A percentile compares a stretch with the other conserved stretches of the same genome.
phyloP scores from a whole-genome alignment of 2,888 invertebrate genomes.

The Scaptomyza parva region DNA sequence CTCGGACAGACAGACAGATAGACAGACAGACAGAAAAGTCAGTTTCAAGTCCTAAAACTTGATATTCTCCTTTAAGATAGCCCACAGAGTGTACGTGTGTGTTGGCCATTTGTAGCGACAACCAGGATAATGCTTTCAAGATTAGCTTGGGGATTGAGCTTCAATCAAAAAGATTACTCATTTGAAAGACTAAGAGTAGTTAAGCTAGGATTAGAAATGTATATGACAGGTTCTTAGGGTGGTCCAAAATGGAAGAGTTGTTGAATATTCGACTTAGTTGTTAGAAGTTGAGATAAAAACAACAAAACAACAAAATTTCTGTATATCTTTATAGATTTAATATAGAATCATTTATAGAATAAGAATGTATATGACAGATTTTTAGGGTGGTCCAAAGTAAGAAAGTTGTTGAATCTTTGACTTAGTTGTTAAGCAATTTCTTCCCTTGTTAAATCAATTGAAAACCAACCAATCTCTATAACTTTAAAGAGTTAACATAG shows the following conservation, averaged over 20 bases:
- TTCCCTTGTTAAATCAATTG: no score
- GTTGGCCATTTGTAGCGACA: conserved; percentile 76
- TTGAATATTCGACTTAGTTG: background rate
- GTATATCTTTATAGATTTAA: no score
- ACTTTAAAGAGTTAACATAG: no score
- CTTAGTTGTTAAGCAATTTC: background rate
- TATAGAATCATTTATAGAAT: no score
- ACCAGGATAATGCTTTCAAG: conserved; percentile 36
- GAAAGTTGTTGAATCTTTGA: background rate
- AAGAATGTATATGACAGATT: background rate
- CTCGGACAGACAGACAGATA: conserved; percentile 44
- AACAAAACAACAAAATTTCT: no score
- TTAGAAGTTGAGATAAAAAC: background rate
- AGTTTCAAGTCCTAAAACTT: conserved; percentile 11
- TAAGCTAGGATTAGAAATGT: conserved; percentile 2
- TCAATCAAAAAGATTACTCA: conserved; percentile 1
- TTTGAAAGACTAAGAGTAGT: conserved; percentile 3
- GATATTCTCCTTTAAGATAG: conserved; percentile 21
- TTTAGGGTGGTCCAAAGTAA: background rate
- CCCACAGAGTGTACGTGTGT: conserved; percentile 28
- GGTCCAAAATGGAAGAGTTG: background rate
- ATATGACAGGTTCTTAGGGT: conserved; percentile 2
- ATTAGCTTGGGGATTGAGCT: conserved; percentile 23
- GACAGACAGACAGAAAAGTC: conserved; percentile 32
- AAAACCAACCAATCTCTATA: no score